Conservation (phyloP, 2,888 invertebrate species). For the Stenodema calcarata region DNA sequence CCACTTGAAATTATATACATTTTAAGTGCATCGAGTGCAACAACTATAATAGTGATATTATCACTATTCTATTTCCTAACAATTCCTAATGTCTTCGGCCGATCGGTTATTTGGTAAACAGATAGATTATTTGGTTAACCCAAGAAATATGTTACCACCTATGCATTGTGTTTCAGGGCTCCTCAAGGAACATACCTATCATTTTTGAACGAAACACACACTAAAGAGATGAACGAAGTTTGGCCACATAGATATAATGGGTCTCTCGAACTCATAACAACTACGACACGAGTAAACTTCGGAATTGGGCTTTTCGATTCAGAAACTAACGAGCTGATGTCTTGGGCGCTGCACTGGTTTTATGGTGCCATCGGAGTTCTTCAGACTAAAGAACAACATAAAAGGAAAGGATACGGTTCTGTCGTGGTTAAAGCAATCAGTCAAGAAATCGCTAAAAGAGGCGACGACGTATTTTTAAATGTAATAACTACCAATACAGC, state of each 20-base stretch:
- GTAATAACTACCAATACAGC: not conserved
- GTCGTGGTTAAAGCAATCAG: slow-evolving; percentile 32
- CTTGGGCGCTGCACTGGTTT: slow-evolving; percentile 49
- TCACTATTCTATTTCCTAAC: too few species aligned
- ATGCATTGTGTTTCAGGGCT: slow-evolving; percentile 20
- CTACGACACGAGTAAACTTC: slow-evolving; percentile 31
- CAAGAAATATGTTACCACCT: too few species aligned
- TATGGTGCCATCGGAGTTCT: slow-evolving; percentile 47
- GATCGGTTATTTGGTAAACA: too few species aligned
- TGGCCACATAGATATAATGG: slow-evolving; percentile 40
- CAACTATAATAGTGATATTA: too few species aligned
- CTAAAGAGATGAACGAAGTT: slow-evolving; percentile 20
- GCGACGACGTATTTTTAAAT: slow-evolving; percentile 40
- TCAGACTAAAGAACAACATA: slow-evolving; percentile 37
- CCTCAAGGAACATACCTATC: slow-evolving; percentile 40
- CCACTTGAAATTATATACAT: too few species aligned
- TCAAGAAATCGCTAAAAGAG: slow-evolving; percentile 14
- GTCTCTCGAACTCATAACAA: slow-evolving; percentile 1
- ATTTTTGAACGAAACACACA: slow-evolving; percentile 20
- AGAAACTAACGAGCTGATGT: slow-evolving; percentile 14
- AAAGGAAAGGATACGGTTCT: slow-evolving; percentile 45
- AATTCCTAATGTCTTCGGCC: too few species aligned
- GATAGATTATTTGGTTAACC: too few species aligned
- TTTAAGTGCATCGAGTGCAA: too few species aligned
- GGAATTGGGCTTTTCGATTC: slow-evolving; percentile 40